These are phyloP conservation scores for Zaprionus bogoriensis DNA, from an alignment of 2,888 invertebrate genomes.

Conservation along the genomic window DNA sequence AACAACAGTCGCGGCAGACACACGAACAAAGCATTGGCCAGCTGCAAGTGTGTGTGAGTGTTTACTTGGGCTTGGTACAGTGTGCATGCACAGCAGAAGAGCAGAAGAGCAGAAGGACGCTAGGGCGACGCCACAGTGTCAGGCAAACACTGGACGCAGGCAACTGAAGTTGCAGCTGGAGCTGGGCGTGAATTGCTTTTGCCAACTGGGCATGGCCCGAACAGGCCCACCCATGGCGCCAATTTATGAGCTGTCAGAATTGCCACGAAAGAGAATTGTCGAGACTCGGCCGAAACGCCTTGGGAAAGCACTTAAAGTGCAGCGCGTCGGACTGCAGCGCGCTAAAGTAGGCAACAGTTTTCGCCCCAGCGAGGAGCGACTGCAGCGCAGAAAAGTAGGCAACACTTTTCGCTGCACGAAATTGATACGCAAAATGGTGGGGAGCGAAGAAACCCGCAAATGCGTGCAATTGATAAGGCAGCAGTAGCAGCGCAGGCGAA, in stretches of 20 bases:
- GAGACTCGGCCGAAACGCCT: no score
- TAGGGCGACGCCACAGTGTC: no score
- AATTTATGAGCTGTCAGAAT: conserved; percentile 70
- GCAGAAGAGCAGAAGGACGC: no score
- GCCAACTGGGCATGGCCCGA: conserved; percentile 14
- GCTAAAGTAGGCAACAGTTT: conserved; percentile 31
- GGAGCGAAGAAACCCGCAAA: no score
- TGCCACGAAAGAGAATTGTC: no score
- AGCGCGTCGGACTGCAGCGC: background rate
- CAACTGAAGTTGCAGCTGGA: background rate
- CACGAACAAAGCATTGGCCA: conserved; percentile 20
- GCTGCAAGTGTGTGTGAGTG: conserved; percentile 19
- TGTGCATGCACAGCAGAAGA: no score
- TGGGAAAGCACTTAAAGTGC: background rate
- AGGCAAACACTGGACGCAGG: conserved; percentile 10
- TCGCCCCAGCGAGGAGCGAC: background rate
- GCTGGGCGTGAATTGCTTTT: conserved; percentile 2
- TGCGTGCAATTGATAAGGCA: no score
- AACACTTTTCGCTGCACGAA: conserved; percentile 24
- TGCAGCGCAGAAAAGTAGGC: conserved; percentile 45
- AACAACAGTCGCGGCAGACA: conserved; percentile 42
- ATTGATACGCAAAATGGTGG: background rate
- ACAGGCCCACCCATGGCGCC: conserved; percentile 44
- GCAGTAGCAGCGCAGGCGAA: no score
- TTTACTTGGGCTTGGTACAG: conserved; percentile 42